Percentiles rank a stretch among this genome's conserved stretches.
Conservation (phyloP, 2,888 invertebrate genomes). For the Ichneumon xanthorius region DNA sequence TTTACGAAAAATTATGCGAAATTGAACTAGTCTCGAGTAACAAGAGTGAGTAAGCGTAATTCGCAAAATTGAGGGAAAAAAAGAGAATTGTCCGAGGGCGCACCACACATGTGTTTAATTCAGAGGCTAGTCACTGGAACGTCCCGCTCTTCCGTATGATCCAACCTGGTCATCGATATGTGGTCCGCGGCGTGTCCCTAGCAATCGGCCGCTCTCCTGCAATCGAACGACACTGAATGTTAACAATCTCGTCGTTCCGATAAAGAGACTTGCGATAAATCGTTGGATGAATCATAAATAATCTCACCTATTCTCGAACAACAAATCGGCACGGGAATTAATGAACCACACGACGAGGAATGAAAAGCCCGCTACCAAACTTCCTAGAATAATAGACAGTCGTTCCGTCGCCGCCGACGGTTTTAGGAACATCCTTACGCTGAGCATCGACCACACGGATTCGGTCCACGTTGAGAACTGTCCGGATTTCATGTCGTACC, state of each 20-base stretch:
- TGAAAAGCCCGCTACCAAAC: conserved; percentile 85
- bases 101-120: conserved; percentile 78
- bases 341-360: conserved; percentile 86
- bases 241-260: conserved; percentile 13
- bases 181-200: conserved; percentile 82
- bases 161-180: conserved; percentile 80
- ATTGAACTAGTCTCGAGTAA: conserved; percentile 27
- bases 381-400: conserved; percentile 86
- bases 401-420: conserved; percentile 88
- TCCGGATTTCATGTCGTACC: conserved; percentile 91
- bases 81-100: conserved; percentile 79
- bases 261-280: neutral
- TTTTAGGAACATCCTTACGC: conserved; percentile 91
- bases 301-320: conserved; percentile 83
- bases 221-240: conserved; percentile 59
- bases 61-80: conserved; percentile 25
- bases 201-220: conserved; percentile 76
- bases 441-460: conserved; percentile 92
- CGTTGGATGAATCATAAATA: conserved; percentile 7
- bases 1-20: conserved; percentile 2
- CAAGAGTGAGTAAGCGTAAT: conserved; percentile 20
- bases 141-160: conserved; percentile 74
- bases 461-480: conserved; percentile 95
- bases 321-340: conserved; percentile 85
- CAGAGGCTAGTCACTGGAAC: conserved; percentile 80